Percentiles rank a stretch among this genome's conserved stretches.
phyloP scores from a whole-genome alignment of 2,113 vertebrate genomes.

The Dicentrarchus labrax region DNA sequence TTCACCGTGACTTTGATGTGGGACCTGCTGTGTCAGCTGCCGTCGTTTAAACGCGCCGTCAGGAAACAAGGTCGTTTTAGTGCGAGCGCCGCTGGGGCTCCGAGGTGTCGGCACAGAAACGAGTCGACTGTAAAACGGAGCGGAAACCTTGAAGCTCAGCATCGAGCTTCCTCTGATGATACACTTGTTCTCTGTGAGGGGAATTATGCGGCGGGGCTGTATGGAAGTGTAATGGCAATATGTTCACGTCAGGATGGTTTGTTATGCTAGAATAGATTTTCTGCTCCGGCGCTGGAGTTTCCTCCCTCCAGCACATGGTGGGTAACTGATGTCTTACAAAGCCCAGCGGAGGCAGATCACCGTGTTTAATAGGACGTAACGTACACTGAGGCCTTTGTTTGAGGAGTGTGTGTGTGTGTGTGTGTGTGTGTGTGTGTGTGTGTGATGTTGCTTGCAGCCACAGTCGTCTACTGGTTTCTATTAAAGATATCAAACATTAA shows the following conservation, averaged over 20 bases:
- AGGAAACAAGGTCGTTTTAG: slow-evolving; percentile 39
- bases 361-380: slow-evolving; percentile 51
- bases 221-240: slow-evolving; percentile 43
- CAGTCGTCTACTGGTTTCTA: too few relatives aligned
- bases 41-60: not conserved
- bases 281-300: slow-evolving; percentile 35
- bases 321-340: slow-evolving; percentile 45
- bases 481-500: too few relatives aligned
- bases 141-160: slow-evolving; percentile 26
- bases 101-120: slow-evolving; percentile 1
- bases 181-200: slow-evolving; percentile 45
- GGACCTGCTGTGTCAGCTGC: slow-evolving; percentile 31
- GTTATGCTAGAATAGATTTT: slow-evolving; percentile 50
- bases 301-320: slow-evolving; percentile 40
- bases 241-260: slow-evolving; percentile 60
- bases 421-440: slow-evolving; percentile 1
- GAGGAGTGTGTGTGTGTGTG: slow-evolving; percentile 3
- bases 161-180: slow-evolving; percentile 32
- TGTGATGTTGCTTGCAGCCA: not conserved
- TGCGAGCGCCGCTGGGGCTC: slow-evolving; percentile 8
- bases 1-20: slow-evolving; percentile 45
- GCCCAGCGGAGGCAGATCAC: slow-evolving; percentile 24
- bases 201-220: slow-evolving; percentile 26
- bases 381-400: slow-evolving; percentile 8
- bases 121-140: slow-evolving; percentile 12